A percentile compares a stretch with the other conserved stretches of the same genome.
These are phyloP conservation scores for Xanthia icteritia DNA, from an alignment of 2,888 invertebrate species.

Conservation along the genomic window DNA sequence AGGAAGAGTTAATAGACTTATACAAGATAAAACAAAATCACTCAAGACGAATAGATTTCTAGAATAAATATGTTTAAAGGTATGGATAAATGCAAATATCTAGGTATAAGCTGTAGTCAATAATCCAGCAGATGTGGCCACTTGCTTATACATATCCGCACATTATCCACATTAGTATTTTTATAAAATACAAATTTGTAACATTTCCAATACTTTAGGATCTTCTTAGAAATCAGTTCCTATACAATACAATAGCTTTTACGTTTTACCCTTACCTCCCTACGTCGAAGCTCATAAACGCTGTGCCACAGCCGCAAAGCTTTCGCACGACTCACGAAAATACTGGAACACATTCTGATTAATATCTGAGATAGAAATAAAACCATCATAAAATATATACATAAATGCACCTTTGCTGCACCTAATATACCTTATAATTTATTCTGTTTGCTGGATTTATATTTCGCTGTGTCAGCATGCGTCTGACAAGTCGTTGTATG, in stretches of 20 bases:
- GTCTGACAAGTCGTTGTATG: conserved; percentile 44
- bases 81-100: conserved; percentile 65
- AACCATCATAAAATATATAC: conserved; percentile 44
- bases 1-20: conserved; percentile 76
- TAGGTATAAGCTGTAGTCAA: conserved; percentile 51
- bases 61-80: conserved; percentile 50
- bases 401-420: conserved; percentile 27
- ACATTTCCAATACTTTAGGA: conserved; percentile 89
- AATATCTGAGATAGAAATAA: conserved; percentile 84
- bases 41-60: conserved; percentile 63
- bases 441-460: conserved; percentile 16
- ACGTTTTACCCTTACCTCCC: conserved; percentile 87
- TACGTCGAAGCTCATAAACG: conserved; percentile 88
- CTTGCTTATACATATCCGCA: conserved; percentile 58
- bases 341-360: conserved; percentile 81
- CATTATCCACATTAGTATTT: conserved; percentile 69
- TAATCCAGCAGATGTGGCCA: conserved; percentile 45
- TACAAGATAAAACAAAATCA: conserved; percentile 67
- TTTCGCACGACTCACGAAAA: conserved; percentile 77
- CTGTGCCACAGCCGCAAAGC: conserved; percentile 83
- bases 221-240: conserved; percentile 86
- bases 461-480: conserved; percentile 30
- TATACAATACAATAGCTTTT: conserved; percentile 84
- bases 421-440: conserved; percentile 25
- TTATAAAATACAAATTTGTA: conserved; percentile 89